Conservation (phyloP, 2,888 invertebrate species). For the Dryobota labecula region DNA sequence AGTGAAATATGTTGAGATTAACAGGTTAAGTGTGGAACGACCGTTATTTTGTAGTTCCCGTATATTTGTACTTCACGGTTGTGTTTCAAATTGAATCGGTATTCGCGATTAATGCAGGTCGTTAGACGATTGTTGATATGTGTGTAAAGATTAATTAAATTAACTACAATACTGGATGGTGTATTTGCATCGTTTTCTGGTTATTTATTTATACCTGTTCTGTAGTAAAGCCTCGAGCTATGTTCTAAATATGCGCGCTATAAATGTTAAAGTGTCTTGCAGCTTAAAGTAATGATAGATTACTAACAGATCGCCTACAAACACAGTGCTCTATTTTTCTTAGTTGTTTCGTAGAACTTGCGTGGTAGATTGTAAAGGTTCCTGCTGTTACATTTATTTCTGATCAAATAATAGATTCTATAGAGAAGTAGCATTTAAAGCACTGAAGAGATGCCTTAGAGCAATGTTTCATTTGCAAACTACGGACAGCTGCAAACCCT, state of each 20-base stretch:
- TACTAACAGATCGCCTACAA: constrained; percentile 55
- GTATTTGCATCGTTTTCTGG: constrained; percentile 47
- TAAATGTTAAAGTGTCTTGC: constrained; percentile 53
- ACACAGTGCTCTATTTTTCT: constrained; percentile 59
- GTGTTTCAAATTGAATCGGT: constrained; percentile 77
- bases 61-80: constrained; percentile 77
- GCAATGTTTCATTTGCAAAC: too few relatives aligned
- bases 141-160: constrained; percentile 56
- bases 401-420: constrained; percentile 9
- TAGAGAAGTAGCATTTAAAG: too few relatives aligned
- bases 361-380: constrained; percentile 14
- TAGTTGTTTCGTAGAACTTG: constrained; percentile 40
- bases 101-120: constrained; percentile 72
- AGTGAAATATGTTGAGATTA: constrained; percentile 68
- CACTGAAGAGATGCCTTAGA: too few relatives aligned
- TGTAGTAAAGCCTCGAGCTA: constrained; percentile 22
- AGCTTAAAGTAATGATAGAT: constrained; percentile 60
- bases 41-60: constrained; percentile 78
- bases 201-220: constrained; percentile 47
- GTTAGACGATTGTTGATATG: constrained; percentile 65
- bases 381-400: constrained; percentile 11
- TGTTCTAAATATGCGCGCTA: constrained; percentile 52
- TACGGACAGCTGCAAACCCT: too few relatives aligned
- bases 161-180: constrained; percentile 36
- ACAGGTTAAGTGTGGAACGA: constrained; percentile 73